Evolutionary conservation across 64 coral and sea anemone species (phyloP).

Genomic region (Stichodactyla mertensii): DNA sequence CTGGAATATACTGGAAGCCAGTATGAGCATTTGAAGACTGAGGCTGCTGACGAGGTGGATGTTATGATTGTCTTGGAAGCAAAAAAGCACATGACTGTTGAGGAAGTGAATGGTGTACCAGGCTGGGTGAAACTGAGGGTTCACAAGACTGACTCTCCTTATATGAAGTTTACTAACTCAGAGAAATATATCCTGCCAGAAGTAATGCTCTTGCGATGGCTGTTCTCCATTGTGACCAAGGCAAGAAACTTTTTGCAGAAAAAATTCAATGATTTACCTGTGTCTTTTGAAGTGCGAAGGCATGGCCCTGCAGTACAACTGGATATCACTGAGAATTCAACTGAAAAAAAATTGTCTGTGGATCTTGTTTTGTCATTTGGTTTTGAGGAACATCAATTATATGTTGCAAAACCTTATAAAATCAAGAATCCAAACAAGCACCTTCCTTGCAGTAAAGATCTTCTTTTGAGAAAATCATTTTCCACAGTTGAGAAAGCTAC

Average conservation of each 20-base stretch:
- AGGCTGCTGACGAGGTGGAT: constrained; percentile 70
- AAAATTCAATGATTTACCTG: neutral
- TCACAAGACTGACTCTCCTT: constrained; percentile 5
- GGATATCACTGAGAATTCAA: constrained; percentile 46
- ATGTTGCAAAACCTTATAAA: constrained; percentile 61
- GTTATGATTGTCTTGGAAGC: constrained; percentile 64
- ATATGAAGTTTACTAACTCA: constrained; percentile 35
- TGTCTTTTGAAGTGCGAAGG: constrained; percentile 29
- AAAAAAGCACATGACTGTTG: constrained; percentile 33
- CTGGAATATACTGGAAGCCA: constrained; percentile 52
- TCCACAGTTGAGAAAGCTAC: constrained; percentile 64
- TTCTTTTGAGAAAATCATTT: constrained; percentile 66
- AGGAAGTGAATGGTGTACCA: constrained; percentile 34
- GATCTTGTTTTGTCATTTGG: constrained; percentile 69
- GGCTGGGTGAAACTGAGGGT: constrained; percentile 59
- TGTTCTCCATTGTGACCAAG: constrained; percentile 56
- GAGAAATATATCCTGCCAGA: constrained; percentile 58
- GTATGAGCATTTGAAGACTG: constrained; percentile 75
- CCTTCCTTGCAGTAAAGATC: neutral
- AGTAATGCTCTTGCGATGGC: constrained; percentile 58
- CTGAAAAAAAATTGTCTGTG: constrained; percentile 28
- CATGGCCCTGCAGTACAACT: constrained; percentile 79
- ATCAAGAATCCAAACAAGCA: constrained; percentile 7
- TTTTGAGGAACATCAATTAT: constrained; percentile 44
- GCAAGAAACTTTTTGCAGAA: constrained; percentile 17